Conservation (phyloP, 2,113 vertebrate species). For the Sciurus niger region DNA sequence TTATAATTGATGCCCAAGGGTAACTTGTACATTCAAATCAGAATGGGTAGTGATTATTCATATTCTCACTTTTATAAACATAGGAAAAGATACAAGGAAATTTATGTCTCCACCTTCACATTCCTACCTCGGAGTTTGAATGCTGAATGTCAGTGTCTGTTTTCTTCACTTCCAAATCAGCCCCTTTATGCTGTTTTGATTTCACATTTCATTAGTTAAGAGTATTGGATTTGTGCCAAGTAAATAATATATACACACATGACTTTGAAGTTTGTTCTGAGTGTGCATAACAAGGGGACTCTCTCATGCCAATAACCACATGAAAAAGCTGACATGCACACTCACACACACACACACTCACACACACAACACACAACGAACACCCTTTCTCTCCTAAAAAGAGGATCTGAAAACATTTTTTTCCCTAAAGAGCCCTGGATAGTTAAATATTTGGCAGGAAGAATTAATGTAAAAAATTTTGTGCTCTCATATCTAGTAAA, state of each 20-base stretch:
- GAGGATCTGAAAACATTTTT: background rate
- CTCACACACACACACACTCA: fast-evolving
- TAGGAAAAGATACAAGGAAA: slow-evolving; percentile 10
- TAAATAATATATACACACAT: slow-evolving; percentile 60
- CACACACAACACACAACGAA: background rate
- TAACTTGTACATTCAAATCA: slow-evolving; percentile 63
- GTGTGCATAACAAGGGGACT: background rate
- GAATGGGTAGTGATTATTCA: slow-evolving; percentile 50
- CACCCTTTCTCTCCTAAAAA: background rate
- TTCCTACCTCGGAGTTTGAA: slow-evolving; percentile 44
- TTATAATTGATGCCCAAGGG: slow-evolving; percentile 78
- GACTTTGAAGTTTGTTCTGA: slow-evolving; percentile 58
- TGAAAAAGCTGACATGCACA: background rate
- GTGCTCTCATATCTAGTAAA: background rate
- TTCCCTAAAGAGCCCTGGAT: background rate
- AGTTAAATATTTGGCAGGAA: background rate
- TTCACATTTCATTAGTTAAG: slow-evolving; percentile 78
- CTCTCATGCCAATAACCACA: background rate
- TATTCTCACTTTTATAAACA: slow-evolving; percentile 48
- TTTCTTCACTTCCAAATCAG: slow-evolving; percentile 13
- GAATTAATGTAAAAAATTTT: background rate
- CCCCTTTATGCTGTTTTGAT: slow-evolving; percentile 51
- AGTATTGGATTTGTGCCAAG: slow-evolving; percentile 37
- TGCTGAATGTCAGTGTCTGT: slow-evolving; percentile 5
- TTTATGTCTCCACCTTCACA: slow-evolving; percentile 58